Evolutionary conservation across 2,797 vertebrate species (phyloP).

Genomic region (Molossus molossus): DNA sequence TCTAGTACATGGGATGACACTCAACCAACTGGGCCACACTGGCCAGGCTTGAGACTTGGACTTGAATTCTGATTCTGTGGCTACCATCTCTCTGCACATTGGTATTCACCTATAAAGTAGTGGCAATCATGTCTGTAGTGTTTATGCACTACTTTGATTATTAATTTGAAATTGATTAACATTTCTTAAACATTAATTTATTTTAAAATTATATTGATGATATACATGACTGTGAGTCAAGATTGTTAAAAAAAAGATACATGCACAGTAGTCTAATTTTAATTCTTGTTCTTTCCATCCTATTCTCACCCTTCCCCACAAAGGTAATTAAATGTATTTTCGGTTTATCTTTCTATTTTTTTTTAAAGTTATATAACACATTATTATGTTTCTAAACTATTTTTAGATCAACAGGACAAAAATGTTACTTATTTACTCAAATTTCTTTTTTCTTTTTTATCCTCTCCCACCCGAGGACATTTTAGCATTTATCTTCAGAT

Average conservation of each 20-base stretch:
- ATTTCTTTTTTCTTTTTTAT: neutral
- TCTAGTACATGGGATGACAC: too few relatives aligned
- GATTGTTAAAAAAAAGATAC: neutral
- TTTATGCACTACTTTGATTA: neutral
- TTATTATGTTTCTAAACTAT: conserved; percentile 37
- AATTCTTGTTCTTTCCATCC: neutral
- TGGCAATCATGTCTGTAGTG: too few relatives aligned
- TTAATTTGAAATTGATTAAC: neutral
- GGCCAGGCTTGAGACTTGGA: neutral
- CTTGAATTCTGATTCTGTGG: neutral
- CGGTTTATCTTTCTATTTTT: conserved; percentile 33
- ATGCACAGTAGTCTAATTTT: neutral
- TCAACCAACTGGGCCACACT: too few relatives aligned
- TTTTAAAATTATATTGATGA: conserved; percentile 56
- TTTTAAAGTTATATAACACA: conserved; percentile 42
- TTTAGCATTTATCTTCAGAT: too few relatives aligned
- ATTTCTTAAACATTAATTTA: conserved; percentile 39
- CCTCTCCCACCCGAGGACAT: too few relatives aligned
- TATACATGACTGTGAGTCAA: conserved; percentile 40
- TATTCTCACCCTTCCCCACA: neutral
- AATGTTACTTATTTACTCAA: conserved; percentile 25
- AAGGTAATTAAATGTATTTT: conserved; percentile 60
- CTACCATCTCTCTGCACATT: neutral
- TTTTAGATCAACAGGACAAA: conserved; percentile 30
- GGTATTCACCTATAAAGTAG: neutral